These are phyloP conservation scores for Nymphalis c-album DNA, from an alignment of 2,888 invertebrate genomes.

Conservation along the genomic window DNA sequence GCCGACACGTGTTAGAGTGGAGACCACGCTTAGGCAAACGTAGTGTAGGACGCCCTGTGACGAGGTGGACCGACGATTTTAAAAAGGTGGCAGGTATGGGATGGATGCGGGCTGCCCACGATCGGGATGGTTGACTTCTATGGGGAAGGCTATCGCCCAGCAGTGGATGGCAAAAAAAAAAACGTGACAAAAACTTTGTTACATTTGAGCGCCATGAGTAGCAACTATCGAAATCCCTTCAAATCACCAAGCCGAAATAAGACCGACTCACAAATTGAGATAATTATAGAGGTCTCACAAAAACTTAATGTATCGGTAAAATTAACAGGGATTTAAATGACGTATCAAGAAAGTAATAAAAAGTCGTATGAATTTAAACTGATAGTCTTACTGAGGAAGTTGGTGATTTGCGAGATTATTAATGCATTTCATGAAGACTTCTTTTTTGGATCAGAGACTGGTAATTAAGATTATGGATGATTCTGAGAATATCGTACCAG, in stretches of 20 bases:
- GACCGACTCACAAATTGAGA: constrained; percentile 1
- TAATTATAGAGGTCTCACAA: constrained; percentile 3
- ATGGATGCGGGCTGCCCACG: too few relatives aligned
- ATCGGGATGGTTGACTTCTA: too few relatives aligned
- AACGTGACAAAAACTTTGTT: too few relatives aligned
- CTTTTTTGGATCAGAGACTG: constrained; percentile 17
- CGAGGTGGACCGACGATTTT: too few relatives aligned
- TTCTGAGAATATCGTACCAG: constrained; percentile 9
- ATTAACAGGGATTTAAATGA: constrained; percentile 4
- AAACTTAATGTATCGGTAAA: constrained; percentile 8
- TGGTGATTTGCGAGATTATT: constrained; percentile 22
- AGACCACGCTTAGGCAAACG: too few relatives aligned
- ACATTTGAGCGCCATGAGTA: too few relatives aligned
- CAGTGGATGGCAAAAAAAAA: too few relatives aligned
- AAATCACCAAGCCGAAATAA: background rate
- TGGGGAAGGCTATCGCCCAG: too few relatives aligned
- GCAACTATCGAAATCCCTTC: background rate
- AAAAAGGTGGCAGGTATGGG: too few relatives aligned
- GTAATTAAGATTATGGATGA: constrained; percentile 19
- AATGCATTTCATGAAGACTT: constrained; percentile 14
- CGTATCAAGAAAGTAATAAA: constrained; percentile 7
- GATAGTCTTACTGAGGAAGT: constrained; percentile 24
- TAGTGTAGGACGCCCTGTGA: too few relatives aligned
- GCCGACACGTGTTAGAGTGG: too few relatives aligned
- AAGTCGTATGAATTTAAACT: constrained; percentile 30